A percentile compares a stretch with the other conserved stretches of the same genome.
These are phyloP conservation scores for Bettongia penicillata DNA, from an alignment of 2,113 vertebrate species.

Conservation along the genomic window DNA sequence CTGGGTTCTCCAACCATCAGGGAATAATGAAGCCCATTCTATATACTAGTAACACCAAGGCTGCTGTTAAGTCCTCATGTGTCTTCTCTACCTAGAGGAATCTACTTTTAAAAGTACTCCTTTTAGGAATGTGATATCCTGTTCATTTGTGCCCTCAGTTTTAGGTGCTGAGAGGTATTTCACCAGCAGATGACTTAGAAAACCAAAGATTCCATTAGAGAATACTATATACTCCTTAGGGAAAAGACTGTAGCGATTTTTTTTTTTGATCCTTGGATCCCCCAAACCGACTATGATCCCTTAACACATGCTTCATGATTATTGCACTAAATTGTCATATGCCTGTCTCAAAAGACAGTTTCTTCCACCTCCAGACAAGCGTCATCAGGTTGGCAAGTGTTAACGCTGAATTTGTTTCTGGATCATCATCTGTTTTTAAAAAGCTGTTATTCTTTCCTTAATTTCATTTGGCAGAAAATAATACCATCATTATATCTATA, in stretches of 20 bases:
- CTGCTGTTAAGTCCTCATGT: not conserved
- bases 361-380: constrained; percentile 59
- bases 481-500: constrained; percentile 56
- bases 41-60: not conserved
- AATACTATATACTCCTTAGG: not conserved
- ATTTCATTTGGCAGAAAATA: constrained; percentile 75
- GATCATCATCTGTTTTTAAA: constrained; percentile 67
- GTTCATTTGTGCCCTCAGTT: constrained; percentile 26
- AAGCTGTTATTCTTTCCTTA: constrained; percentile 57
- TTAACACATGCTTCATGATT: not conserved
- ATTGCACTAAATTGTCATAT: not conserved
- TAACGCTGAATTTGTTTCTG: constrained; percentile 40
- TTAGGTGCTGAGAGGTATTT: constrained; percentile 42
- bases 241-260: not conserved
- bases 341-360: constrained; percentile 64
- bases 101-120: not conserved
- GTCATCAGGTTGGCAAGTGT: constrained; percentile 59
- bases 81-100: constrained; percentile 35
- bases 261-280: not conserved
- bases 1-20: not conserved
- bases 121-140: constrained; percentile 7
- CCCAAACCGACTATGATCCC: not conserved
- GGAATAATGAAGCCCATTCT: not conserved
- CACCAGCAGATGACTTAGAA: constrained; percentile 33
- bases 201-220: not conserved